Base-by-base conservation (phyloP, 2,113 vertebrate genomes). In the Embiotoca jacksoni region DNA sequence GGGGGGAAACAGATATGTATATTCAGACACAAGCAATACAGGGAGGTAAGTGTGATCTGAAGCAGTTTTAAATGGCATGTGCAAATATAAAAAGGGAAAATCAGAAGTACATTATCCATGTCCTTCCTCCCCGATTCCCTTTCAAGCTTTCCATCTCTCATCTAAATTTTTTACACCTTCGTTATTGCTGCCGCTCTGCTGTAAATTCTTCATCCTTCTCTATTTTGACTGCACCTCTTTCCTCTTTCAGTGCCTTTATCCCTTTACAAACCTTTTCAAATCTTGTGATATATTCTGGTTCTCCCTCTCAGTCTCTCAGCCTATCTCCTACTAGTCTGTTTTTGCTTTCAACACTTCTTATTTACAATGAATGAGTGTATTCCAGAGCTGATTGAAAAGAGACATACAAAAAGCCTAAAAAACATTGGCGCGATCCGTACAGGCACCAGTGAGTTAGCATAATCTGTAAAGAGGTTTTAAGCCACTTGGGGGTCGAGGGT, bases 221-320 rank as follows among this genome's bases (percentile, higher is more conserved):
- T 49, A 23, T 65, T 75, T 64, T 68, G 6, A 75, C 31, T 58
- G 50, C 55, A 54, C 52, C 14, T 57, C 39, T 61, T 52, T 6
- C 7, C 33, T 72, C 15, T 62, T 52, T 65, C 5, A 63, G 16
- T 32, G 30, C 31, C 36, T 61, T 65, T 35, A 65, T 66, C 46
- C 9, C 3, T 71, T 74, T 63, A 72, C 65, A 61, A 70, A 16
- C 53, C 9, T 56, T 57, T 61, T 14, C 10, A 57, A 86, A 67
- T 71, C 64, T 69, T 37, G 30, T 41, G 41, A 36, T 71, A 32
- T 66, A 64, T 7, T 58, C 31, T 11, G 7, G 35, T 46, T n/a
- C 55, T 64, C 35, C 16, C 14, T 60, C 39, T 60, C 49, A 65
- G 4, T 41, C 41, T 11, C 41, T 10, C 39, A 2, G 39, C 39